A percentile compares a stretch with the other conserved stretches of the same genome.
Evolutionary conservation across 2,113 vertebrate species (phyloP).

Genomic region (Sardina pilchardus): DNA sequence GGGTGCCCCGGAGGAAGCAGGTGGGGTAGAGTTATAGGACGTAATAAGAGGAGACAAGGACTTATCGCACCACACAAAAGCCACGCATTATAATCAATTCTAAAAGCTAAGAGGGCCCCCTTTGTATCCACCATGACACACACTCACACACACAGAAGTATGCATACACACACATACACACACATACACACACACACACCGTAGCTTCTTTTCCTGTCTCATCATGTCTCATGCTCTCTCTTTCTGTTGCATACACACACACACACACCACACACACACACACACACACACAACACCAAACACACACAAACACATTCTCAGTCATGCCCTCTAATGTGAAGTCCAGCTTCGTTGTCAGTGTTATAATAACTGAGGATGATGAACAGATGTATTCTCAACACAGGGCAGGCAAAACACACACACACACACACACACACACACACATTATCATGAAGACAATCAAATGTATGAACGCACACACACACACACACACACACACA

Average conservation of each 20-base stretch:
- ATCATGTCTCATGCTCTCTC: constrained; percentile 3
- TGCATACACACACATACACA: constrained; percentile 29
- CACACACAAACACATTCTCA: constrained; percentile 17
- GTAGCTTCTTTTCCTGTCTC: constrained; percentile 2
- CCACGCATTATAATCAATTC: constrained; percentile 79
- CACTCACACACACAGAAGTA: constrained; percentile 24
- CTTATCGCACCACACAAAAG: constrained; percentile 75
- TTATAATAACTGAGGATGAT: constrained; percentile 3
- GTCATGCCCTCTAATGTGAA: constrained; percentile 10
- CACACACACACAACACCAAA: constrained; percentile 16
- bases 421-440: background rate
- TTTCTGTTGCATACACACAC: background rate
- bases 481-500: constrained; percentile 6
- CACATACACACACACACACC: constrained; percentile 19
- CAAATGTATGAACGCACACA: background rate
- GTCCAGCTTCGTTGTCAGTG: background rate
- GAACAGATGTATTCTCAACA: constrained; percentile 1
- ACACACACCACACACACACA: constrained; percentile 10
- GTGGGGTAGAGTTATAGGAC: constrained; percentile 72
- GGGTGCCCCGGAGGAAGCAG: background rate
- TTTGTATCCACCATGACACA: constrained; percentile 59
- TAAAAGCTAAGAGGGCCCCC: constrained; percentile 75
- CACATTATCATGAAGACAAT: background rate
- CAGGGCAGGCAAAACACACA: background rate
- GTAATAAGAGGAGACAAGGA: constrained; percentile 79